Conservation (phyloP, 2,797 vertebrate species). For the Ptychobarbus kaznakovi region DNA sequence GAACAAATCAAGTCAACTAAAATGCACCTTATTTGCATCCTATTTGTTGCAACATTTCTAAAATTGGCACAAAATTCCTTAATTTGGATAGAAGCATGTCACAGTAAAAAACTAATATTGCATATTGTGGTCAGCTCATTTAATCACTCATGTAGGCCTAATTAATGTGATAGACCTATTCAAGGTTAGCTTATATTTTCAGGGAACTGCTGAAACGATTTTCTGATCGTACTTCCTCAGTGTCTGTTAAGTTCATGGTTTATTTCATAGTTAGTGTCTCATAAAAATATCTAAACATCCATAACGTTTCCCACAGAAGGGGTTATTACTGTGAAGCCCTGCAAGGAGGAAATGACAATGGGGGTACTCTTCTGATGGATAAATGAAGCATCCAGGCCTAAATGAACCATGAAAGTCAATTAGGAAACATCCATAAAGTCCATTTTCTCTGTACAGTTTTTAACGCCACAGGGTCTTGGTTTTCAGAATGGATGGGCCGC, state of each 20-base stretch:
- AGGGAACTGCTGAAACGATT: not conserved
- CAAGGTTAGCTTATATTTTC: not conserved
- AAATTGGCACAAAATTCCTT: not conserved
- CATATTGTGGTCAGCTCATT: not conserved
- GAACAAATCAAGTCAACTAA: conserved; percentile 26
- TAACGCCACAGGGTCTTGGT: conserved; percentile 17
- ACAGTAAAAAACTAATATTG: not conserved
- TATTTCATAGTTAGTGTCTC: conserved; percentile 34
- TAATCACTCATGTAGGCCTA: not conserved
- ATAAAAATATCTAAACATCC: conserved; percentile 35
- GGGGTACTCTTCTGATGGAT: conserved; percentile 41
- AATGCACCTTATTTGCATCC: conserved; percentile 9
- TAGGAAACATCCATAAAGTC: conserved; percentile 48
- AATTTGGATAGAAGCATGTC: not conserved
- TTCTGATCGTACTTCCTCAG: not conserved
- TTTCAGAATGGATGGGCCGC: conserved; percentile 32
- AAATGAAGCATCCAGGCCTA: conserved; percentile 48
- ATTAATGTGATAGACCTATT: not conserved
- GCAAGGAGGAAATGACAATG: conserved; percentile 43
- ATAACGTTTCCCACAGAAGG: conserved; percentile 35
- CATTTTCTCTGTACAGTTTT: conserved; percentile 44
- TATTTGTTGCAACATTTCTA: not conserved
- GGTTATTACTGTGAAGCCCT: conserved; percentile 19
- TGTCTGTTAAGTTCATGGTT: conserved; percentile 28
- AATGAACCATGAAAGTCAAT: conserved; percentile 60